Evolutionary conservation across 2,888 invertebrate genomes (phyloP).

Genomic region (Linnaemya tessellans): DNA sequence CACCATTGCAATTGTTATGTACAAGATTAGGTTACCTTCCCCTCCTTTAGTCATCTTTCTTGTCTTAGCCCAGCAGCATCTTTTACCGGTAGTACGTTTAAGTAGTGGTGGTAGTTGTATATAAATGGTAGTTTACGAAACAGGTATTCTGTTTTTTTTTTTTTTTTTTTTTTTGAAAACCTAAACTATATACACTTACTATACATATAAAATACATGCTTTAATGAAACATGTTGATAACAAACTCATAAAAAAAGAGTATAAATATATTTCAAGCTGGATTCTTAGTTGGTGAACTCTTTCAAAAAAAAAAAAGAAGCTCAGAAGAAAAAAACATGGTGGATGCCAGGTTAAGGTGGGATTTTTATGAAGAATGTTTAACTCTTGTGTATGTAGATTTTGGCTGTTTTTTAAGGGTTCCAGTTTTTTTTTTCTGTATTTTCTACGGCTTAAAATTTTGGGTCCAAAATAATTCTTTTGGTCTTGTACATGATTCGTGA

Average conservation of each 20-base stretch:
- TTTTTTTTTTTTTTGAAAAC: constrained; percentile 12
- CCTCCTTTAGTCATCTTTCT: not conserved
- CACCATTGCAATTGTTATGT: not conserved
- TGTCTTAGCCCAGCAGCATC: constrained; percentile 48
- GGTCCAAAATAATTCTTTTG: constrained; percentile 42
- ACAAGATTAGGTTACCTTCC: not conserved
- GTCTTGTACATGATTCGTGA: constrained; percentile 55
- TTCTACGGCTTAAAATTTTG: constrained; percentile 45
- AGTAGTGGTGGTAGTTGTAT: constrained; percentile 49
- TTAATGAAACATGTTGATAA: constrained; percentile 68
- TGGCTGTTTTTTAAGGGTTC: constrained; percentile 39
- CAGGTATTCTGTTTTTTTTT: constrained; percentile 54
- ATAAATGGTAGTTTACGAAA: constrained; percentile 63
- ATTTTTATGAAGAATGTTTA: constrained; percentile 62
- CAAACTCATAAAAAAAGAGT: constrained; percentile 30
- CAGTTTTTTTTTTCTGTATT: constrained; percentile 52
- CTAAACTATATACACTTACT: constrained; percentile 12
- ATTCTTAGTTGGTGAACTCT: constrained; percentile 59
- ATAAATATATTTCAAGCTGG: constrained; percentile 47
- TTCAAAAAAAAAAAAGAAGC: constrained; percentile 17
- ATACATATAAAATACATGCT: constrained; percentile 22
- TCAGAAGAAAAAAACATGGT: constrained; percentile 50
- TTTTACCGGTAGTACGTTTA: constrained; percentile 40
- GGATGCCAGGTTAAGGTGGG: constrained; percentile 63
- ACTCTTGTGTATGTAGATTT: constrained; percentile 30